These are phyloP conservation scores for Aphis craccivora DNA, from an alignment of 1,140 invertebrate genomes.

Conservation along the genomic window DNA sequence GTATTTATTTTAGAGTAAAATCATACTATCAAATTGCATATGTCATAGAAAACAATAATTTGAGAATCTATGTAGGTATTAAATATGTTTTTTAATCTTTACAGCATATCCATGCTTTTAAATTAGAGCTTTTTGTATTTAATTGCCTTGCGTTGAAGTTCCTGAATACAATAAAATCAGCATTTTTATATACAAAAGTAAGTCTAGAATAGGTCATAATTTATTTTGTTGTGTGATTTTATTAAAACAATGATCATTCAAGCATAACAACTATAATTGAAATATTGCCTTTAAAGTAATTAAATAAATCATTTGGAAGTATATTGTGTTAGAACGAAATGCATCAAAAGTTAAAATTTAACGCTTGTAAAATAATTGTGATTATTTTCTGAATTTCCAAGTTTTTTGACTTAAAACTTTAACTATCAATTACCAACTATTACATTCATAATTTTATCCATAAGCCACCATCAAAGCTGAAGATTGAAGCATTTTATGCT, in stretches of 20 bases:
- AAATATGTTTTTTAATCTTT: neutral
- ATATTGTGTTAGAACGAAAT: neutral
- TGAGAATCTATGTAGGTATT: neutral
- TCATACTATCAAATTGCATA: neutral
- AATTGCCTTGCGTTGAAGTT: conserved; percentile 38
- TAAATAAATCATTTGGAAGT: neutral
- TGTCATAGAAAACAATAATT: neutral
- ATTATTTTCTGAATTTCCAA: neutral
- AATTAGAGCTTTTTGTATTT: neutral
- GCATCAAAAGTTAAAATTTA: neutral
- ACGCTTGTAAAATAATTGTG: neutral
- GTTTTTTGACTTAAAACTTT: neutral
- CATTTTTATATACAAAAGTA: neutral
- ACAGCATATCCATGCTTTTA: neutral
- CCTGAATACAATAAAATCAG: neutral
- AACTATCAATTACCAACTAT: too few species aligned
- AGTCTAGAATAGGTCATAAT: neutral
- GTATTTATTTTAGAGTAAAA: neutral
- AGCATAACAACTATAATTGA: neutral
- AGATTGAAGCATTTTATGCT: too few species aligned
- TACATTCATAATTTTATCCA: too few species aligned
- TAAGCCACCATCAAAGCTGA: too few species aligned
- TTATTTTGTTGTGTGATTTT: neutral
- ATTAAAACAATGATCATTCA: neutral
- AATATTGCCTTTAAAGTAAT: neutral